Percentiles rank a stretch among this genome's conserved stretches.
Evolutionary conservation across 37 sponge, comb jelly and placozoan genomes (phyloP).

Genomic region (Aphrocallistes beatrix): DNA sequence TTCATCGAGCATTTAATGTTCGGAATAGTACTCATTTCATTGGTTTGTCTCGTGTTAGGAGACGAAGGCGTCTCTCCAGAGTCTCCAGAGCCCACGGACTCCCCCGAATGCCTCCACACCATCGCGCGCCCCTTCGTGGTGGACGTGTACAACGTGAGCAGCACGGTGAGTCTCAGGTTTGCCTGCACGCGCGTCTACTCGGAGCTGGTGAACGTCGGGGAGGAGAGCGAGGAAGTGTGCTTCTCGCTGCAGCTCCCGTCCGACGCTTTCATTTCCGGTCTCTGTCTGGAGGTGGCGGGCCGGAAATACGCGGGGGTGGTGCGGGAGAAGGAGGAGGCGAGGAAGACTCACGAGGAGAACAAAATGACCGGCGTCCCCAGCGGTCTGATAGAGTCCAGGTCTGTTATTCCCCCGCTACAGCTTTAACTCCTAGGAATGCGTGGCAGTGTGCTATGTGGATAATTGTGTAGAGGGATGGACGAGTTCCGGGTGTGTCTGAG

Average conservation of each 20-base stretch:
- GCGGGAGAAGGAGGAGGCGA: background rate
- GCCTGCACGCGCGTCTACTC: conserved; percentile 2
- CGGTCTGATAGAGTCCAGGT: background rate
- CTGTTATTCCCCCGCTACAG: background rate
- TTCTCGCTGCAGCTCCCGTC: background rate
- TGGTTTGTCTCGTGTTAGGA: no score
- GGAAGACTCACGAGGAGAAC: background rate
- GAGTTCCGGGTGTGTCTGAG: background rate
- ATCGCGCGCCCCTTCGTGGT: background rate
- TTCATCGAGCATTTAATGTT: no score
- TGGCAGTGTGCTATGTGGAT: no score
- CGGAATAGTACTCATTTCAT: no score
- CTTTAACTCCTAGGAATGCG: no score
- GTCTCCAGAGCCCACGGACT: no score
- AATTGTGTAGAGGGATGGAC: background rate
- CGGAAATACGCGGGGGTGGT: background rate
- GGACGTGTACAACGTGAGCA: conserved; percentile 7
- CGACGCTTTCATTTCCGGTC: background rate
- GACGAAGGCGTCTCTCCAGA: no score
- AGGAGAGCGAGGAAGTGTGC: background rate
- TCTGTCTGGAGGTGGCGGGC: conserved; percentile 18
- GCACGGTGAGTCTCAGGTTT: background rate
- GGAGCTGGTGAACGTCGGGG: background rate
- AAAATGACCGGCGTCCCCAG: background rate
- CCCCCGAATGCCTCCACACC: no score